Base-by-base conservation (phyloP, 2,797 vertebrate species). In the Gymnopithys bicolor region DNA sequence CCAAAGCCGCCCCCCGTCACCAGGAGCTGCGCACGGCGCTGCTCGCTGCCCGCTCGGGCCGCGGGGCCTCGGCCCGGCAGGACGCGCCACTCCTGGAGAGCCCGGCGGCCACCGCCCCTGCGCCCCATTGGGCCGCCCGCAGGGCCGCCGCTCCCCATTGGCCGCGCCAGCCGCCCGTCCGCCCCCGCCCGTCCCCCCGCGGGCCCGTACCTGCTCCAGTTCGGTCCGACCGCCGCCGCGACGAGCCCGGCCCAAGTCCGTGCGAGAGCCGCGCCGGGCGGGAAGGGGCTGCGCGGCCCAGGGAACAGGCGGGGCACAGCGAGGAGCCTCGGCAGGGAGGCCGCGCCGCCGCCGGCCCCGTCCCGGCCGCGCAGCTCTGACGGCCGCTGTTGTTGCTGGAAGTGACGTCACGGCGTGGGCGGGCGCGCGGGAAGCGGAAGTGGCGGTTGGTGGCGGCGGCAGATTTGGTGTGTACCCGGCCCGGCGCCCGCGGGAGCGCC, bases 371-470 rank as follows among this genome's bases (percentile, higher is more conserved):
- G 66, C 68, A 9, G 58, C 70, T 95, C 93, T 98, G 98, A 98
- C 97, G 97, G 97, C 96, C n/a, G 93, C 95, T 97, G 97, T 97
- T 98, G 95, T 97, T 97, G 90, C 96, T 97, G 98, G 98, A 98
- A 98, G 96, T 97, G 97, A 97, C 97, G 97, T 85, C 5, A 5
- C 13, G 10, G 17, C 27, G n/a, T 45, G 1, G 18, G 39, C 59
- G 25, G 37, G 7, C 39, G 63, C 5, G 49, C 63, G 11, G 88
- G 83, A 74, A 93, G 83, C 91, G 92, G 93, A 96, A 95, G 60
- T 0, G 21, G 18, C 48, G 0, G 37, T 6, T 10, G 32, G 7
- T 41, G 2, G 5, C 1, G 37, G 70, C 71, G 56, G 88, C 49
- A 78, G 62, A 53, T 96, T 96, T 41, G 3, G 19, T 32, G 10